Conservation (phyloP, 2,797 vertebrate genomes). For the Eurystomus glaucurus region DNA sequence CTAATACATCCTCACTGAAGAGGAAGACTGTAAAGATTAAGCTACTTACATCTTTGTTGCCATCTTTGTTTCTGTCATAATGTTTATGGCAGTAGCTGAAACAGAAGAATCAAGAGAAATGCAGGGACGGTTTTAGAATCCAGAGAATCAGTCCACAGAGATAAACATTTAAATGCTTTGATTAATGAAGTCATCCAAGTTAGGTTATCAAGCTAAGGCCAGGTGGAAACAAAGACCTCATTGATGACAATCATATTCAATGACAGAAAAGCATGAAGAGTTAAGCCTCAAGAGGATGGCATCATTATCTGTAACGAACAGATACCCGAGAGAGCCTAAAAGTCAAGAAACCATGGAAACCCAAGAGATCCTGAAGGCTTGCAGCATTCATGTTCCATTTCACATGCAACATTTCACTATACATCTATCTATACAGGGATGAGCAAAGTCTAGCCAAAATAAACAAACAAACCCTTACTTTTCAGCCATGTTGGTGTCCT, state of each 20-base stretch:
- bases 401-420: background rate
- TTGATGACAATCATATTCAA: background rate
- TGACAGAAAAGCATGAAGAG: background rate
- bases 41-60: slow-evolving; percentile 94
- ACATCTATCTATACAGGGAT: background rate
- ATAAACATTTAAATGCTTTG: background rate
- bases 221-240: background rate
- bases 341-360: background rate
- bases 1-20: background rate
- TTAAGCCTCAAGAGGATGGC: background rate
- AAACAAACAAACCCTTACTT: slow-evolving; percentile 84
- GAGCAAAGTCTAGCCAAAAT: background rate
- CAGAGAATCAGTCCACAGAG: background rate
- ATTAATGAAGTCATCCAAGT: background rate
- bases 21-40: background rate
- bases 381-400: background rate
- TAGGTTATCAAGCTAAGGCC: background rate
- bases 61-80: slow-evolving; percentile 91
- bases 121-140: background rate
- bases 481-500: slow-evolving; percentile 94
- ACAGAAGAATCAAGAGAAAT: slow-evolving; percentile 40
- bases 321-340: background rate
- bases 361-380: background rate
- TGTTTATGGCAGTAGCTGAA: slow-evolving; percentile 94
- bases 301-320: background rate